Percentiles rank a stretch among this genome's conserved stretches.
These are phyloP conservation scores for Yponomeuta plumbellus DNA, from an alignment of 2,888 invertebrate species.

Conservation along the genomic window DNA sequence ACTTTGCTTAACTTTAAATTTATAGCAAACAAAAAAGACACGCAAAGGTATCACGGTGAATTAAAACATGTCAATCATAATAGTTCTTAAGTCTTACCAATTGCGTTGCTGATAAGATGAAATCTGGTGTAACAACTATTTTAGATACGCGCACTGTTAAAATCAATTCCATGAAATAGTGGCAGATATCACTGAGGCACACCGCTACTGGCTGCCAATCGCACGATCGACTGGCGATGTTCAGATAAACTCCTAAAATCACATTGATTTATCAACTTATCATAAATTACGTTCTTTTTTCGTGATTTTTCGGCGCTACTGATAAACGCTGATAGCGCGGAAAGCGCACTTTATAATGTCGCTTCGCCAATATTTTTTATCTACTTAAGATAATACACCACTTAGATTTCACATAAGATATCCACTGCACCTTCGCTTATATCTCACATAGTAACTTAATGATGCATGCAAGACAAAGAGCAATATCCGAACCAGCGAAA, in stretches of 20 bases:
- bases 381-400: slow-evolving; percentile 5
- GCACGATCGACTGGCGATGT: slow-evolving; percentile 67
- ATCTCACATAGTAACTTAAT: not conserved
- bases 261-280: slow-evolving; percentile 45
- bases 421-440: not conserved
- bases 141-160: not conserved
- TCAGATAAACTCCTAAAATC: slow-evolving; percentile 60
- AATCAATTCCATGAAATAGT: not conserved
- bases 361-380: not conserved
- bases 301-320: slow-evolving; percentile 49
- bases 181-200: not conserved
- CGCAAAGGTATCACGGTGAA: not conserved
- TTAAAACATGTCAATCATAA: not conserved
- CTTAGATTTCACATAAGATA: not conserved
- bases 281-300: slow-evolving; percentile 60
- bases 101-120: not conserved
- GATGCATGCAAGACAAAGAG: not conserved
- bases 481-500: no score
- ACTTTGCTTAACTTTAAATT: no score
- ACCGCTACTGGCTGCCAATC: slow-evolving; percentile 55
- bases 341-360: slow-evolving; percentile 28
- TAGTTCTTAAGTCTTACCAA: not conserved
- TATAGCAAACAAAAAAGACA: no score
- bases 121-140: not conserved
- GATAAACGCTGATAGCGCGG: slow-evolving; percentile 49